These are phyloP conservation scores for Euura lappo DNA, from an alignment of 1,140 invertebrate genomes.

Conservation along the genomic window DNA sequence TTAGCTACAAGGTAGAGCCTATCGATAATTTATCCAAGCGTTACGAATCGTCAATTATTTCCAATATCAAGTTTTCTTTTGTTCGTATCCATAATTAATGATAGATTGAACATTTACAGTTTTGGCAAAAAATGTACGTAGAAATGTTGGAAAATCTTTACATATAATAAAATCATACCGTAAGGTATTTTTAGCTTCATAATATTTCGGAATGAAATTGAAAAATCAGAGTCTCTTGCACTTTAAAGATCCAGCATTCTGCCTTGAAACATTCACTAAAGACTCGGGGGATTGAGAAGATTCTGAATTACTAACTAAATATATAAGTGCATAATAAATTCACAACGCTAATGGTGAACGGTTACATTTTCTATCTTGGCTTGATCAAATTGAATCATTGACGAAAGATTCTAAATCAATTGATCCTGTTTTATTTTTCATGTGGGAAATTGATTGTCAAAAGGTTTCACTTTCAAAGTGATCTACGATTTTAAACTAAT, in stretches of 20 bases:
- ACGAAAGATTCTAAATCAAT: too few relatives aligned
- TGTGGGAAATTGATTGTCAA: not conserved
- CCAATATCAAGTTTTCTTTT: not conserved
- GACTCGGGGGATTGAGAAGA: not conserved
- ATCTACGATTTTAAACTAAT: not conserved
- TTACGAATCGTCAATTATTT: not conserved
- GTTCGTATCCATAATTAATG: too few relatives aligned
- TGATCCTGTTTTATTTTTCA: too few relatives aligned
- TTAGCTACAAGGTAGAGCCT: not conserved
- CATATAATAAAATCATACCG: not conserved
- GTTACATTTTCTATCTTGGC: not conserved
- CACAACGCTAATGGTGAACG: not conserved
- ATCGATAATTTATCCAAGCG: not conserved
- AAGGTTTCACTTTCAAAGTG: not conserved
- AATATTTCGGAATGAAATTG: too few relatives aligned
- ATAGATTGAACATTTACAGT: not conserved
- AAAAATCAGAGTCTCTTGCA: not conserved
- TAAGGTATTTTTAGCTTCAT: not conserved
- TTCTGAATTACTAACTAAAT: not conserved
- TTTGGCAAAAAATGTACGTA: not conserved
- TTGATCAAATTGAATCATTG: too few relatives aligned
- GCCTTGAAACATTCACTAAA: not conserved
- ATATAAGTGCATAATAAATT: not conserved
- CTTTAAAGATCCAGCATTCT: conserved; percentile 6
- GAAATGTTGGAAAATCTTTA: not conserved